These are phyloP conservation scores for Drosophila sordidula DNA, from an alignment of 2,888 invertebrate genomes.

Conservation along the genomic window DNA sequence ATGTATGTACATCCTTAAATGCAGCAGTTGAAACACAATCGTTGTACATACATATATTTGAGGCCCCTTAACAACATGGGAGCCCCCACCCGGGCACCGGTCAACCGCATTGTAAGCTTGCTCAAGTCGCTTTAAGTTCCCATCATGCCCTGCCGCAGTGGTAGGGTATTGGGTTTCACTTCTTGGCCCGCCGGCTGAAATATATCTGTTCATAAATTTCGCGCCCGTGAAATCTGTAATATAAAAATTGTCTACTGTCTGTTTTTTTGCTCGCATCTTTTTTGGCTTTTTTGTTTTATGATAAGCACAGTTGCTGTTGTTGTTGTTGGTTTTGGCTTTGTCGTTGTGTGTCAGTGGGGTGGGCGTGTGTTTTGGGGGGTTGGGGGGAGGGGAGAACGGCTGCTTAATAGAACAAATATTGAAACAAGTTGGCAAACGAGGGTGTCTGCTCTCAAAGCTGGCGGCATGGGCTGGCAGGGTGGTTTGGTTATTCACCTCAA, in stretches of 20 bases:
- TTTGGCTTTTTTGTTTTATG: slow-evolving; percentile 39
- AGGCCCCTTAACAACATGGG: no score
- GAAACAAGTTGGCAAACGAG: slow-evolving; percentile 51
- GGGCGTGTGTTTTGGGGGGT: background rate
- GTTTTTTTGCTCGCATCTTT: slow-evolving; percentile 18
- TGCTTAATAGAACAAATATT: slow-evolving; percentile 78
- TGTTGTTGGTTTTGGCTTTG: slow-evolving; percentile 20
- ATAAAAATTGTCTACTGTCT: slow-evolving; percentile 67
- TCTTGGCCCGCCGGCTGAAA: slow-evolving; percentile 60
- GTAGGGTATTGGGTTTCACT: slow-evolving; percentile 45
- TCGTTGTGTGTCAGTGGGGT: background rate
- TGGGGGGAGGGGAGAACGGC: slow-evolving; percentile 4
- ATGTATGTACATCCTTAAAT: no score
- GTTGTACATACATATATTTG: no score
- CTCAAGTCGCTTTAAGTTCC: background rate
- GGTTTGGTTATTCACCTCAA: slow-evolving; percentile 11
- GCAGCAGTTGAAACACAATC: no score
- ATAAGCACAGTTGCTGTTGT: slow-evolving; percentile 20
- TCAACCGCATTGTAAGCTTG: no score
- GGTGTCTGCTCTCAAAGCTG: slow-evolving; percentile 20
- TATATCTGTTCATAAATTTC: slow-evolving; percentile 74
- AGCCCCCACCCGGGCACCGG: no score
- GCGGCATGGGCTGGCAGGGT: slow-evolving; percentile 2
- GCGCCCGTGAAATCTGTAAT: slow-evolving; percentile 62
- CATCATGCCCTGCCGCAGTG: slow-evolving; percentile 4